Conservation (phyloP, 2,888 invertebrate genomes). For the Sarcophaga variegata region DNA sequence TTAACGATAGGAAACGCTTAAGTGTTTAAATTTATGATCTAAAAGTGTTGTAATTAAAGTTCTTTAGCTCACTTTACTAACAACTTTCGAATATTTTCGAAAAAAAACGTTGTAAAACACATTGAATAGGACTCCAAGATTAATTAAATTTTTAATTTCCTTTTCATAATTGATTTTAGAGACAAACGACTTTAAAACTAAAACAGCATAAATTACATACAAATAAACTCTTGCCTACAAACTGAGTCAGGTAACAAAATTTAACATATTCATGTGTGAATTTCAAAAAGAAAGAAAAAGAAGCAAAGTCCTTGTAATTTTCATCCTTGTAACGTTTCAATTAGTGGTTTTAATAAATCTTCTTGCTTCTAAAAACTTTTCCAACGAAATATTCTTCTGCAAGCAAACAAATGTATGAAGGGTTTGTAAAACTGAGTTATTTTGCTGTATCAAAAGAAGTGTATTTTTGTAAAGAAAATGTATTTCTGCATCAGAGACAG, state of each 20-base stretch:
- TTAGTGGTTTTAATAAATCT: conserved; percentile 69
- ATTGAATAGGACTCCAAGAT: conserved; percentile 38
- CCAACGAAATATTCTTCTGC: too few relatives aligned
- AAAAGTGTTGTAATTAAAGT: too few relatives aligned
- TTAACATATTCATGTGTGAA: not conserved
- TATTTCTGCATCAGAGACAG: too few relatives aligned
- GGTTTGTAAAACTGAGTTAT: too few relatives aligned
- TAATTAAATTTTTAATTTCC: conserved; percentile 63
- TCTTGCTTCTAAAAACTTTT: not conserved
- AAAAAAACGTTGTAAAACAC: too few relatives aligned
- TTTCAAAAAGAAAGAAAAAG: not conserved
- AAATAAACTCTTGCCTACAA: not conserved
- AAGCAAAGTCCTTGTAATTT: conserved; percentile 30
- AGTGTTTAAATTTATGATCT: too few relatives aligned
- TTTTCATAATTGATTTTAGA: conserved; percentile 59
- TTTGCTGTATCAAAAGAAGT: too few relatives aligned
- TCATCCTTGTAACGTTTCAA: conserved; percentile 60
- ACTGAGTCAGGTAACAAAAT: not conserved
- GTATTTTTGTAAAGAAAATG: too few relatives aligned
- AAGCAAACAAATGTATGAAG: not conserved
- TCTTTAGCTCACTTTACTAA: too few relatives aligned
- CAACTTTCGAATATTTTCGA: too few relatives aligned
- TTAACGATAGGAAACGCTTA: too few relatives aligned
- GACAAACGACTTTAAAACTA: conserved; percentile 28
- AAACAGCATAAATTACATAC: conserved; percentile 22